Conservation (phyloP, 2,888 invertebrate species). For the Dolomedes plantarius region DNA sequence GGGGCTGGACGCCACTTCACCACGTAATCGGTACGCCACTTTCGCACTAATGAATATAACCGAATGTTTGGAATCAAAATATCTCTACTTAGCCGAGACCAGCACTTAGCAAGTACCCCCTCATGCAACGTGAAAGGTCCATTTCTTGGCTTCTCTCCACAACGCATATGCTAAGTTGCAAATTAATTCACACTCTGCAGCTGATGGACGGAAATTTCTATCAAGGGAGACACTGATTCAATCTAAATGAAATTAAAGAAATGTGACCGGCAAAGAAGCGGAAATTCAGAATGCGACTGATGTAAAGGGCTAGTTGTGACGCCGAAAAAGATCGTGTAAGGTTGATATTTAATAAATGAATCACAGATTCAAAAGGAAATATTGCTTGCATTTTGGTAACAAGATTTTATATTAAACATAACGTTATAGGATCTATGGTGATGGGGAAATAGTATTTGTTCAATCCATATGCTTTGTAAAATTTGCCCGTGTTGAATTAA, state of each 20-base stretch:
- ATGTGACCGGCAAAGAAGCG: no score
- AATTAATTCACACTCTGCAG: not conserved
- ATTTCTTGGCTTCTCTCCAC: not conserved
- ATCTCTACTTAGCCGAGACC: not conserved
- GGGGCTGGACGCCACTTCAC: not conserved
- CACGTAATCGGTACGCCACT: slow-evolving; percentile 11
- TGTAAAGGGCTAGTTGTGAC: no score
- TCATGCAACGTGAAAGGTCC: not conserved
- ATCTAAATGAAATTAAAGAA: not conserved
- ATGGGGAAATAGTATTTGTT: no score
- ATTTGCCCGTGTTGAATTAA: no score
- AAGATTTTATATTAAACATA: no score
- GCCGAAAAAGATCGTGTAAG: no score
- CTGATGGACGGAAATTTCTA: not conserved
- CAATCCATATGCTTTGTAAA: no score
- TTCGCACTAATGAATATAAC: slow-evolving; percentile 23
- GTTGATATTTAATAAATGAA: no score
- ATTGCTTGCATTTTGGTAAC: no score
- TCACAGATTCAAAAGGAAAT: no score
- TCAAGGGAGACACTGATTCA: not conserved
- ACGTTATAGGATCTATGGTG: no score
- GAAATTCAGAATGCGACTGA: no score
- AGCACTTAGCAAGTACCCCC: not conserved
- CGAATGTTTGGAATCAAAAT: not conserved
- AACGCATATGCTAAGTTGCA: not conserved